Evolutionary conservation across 2,113 vertebrate species (phyloP).

Genomic region (Heterotilapia buettikoferi): DNA sequence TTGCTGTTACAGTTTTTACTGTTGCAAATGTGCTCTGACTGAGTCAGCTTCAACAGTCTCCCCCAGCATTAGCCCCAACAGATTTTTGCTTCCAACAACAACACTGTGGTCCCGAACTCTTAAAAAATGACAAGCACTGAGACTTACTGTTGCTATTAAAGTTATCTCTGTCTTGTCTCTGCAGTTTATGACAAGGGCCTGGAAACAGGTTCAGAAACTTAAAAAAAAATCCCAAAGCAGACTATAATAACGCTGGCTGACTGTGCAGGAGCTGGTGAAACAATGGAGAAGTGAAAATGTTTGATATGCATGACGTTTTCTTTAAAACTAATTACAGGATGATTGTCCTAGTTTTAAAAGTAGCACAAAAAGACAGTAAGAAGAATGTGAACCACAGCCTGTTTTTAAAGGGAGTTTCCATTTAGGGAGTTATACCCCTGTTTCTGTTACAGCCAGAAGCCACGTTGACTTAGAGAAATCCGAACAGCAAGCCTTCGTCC

Average conservation of each 20-base stretch:
- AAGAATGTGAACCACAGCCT: not conserved
- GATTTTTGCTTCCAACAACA: not conserved
- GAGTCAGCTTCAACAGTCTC: not conserved
- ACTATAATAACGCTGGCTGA: not conserved
- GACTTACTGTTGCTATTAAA: not conserved
- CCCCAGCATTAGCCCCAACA: not conserved
- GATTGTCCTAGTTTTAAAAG: slow-evolving; percentile 28
- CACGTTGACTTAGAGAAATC: not conserved
- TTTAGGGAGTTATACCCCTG: not conserved
- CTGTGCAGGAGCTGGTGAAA: not conserved
- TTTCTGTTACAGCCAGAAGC: not conserved
- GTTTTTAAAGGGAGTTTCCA: not conserved
- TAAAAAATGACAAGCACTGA: not conserved
- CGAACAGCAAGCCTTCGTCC: not conserved
- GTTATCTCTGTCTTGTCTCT: not conserved
- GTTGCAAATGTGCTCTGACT: not conserved
- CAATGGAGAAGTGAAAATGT: not conserved
- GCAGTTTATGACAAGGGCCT: not conserved
- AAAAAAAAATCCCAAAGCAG: not conserved
- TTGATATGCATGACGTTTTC: not conserved
- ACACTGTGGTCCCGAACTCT: not conserved
- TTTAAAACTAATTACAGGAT: slow-evolving; percentile 4
- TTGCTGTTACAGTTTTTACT: slow-evolving; percentile 6
- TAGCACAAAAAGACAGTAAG: not conserved
- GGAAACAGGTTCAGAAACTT: not conserved